phyloP scores from a whole-genome alignment of 2,888 invertebrate species.

The Nephrocerus scutellatus region DNA sequence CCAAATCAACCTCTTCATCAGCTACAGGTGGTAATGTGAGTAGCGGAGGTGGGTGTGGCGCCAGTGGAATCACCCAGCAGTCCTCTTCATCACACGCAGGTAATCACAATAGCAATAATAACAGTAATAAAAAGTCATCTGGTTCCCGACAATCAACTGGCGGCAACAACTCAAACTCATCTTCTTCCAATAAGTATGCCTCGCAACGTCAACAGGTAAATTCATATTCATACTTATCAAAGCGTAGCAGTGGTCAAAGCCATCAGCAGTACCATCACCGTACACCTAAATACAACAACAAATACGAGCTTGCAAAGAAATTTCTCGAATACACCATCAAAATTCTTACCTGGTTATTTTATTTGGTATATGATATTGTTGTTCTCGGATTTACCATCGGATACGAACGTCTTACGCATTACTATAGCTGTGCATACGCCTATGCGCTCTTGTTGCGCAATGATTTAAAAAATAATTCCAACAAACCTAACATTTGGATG shows the following conservation, averaged over 20 bases:
- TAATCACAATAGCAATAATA: slow-evolving; percentile 21
- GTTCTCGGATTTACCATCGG: slow-evolving; percentile 58
- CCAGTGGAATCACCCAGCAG: not conserved
- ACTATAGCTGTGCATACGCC: slow-evolving; percentile 31
- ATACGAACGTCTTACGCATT: slow-evolving; percentile 37
- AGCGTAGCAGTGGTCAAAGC: slow-evolving; percentile 31
- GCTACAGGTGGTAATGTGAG: too few species aligned
- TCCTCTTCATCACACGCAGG: slow-evolving; percentile 1
- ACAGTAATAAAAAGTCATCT: slow-evolving; percentile 20
- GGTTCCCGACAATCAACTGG: slow-evolving; percentile 7
- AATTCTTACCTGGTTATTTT: slow-evolving; percentile 69
- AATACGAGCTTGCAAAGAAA: slow-evolving; percentile 49
- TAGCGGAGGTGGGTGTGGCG: slow-evolving; percentile 1
- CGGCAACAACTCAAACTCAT: slow-evolving; percentile 26
- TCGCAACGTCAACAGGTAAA: too few species aligned
- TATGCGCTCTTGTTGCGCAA: slow-evolving; percentile 37
- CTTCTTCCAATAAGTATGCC: slow-evolving; percentile 31
- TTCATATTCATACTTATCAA: slow-evolving; percentile 38
- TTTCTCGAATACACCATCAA: slow-evolving; percentile 52
- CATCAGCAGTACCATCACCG: slow-evolving; percentile 14
- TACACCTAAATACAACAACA: slow-evolving; percentile 43
- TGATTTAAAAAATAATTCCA: slow-evolving; percentile 44
- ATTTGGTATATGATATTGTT: slow-evolving; percentile 71
- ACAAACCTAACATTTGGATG: slow-evolving; percentile 43
- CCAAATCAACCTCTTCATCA: slow-evolving; percentile 1